A percentile compares a stretch with the other conserved stretches of the same genome.
These are phyloP conservation scores for Cebus imitator DNA, from an alignment of 2,113 vertebrate genomes.

Conservation along the genomic window DNA sequence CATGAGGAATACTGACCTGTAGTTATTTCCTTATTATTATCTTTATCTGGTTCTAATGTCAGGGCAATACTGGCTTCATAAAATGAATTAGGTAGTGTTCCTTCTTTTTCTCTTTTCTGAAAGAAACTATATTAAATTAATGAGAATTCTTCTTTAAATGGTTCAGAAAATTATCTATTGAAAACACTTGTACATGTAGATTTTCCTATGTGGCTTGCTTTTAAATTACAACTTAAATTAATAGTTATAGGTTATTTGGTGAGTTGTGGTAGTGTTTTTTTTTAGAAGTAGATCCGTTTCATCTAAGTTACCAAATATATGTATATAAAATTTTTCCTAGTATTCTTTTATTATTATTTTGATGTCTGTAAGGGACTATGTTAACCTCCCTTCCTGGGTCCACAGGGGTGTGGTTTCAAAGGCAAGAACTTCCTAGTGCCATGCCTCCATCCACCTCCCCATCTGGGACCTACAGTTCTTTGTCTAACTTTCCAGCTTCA, in stretches of 20 bases:
- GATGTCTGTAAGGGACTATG: neutral
- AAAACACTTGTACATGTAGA: neutral
- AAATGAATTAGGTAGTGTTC: neutral
- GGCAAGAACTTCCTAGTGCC: too few species aligned
- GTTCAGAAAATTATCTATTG: neutral
- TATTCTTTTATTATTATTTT: neutral
- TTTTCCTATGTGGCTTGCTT: neutral
- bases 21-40: neutral
- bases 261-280: neutral
- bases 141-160: neutral
- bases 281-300: neutral
- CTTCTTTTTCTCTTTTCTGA: neutral
- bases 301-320: neutral
- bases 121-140: neutral
- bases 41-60: neutral
- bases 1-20: neutral
- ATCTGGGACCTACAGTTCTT: too few species aligned
- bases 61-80: neutral
- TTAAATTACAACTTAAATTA: neutral
- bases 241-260: neutral
- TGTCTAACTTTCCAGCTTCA: too few species aligned
- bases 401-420: too few species aligned
- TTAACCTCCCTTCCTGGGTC: too few species aligned
- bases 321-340: neutral
- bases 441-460: too few species aligned